Conservation (phyloP, 2,888 invertebrate genomes). For the Hirtodrosophila cameraria region DNA sequence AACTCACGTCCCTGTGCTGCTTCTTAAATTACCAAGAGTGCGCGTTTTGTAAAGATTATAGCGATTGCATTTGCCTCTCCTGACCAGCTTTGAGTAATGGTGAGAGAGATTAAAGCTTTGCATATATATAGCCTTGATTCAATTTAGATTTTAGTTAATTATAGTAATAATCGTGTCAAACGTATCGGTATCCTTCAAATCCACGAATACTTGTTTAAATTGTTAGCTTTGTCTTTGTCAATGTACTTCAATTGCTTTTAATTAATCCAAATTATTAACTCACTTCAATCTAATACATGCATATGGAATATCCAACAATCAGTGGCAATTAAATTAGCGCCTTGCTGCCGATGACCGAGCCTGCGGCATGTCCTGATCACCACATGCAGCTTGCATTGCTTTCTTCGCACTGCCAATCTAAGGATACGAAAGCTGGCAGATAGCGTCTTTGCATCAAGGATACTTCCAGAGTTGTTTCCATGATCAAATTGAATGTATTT, state of each 20-base stretch:
- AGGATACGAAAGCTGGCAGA: too few relatives aligned
- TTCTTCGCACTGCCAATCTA: background rate
- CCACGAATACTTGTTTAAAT: background rate
- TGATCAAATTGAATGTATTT: too few relatives aligned
- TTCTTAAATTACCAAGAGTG: slow-evolving; percentile 73
- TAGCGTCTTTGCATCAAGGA: too few relatives aligned
- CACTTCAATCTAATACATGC: slow-evolving; percentile 53
- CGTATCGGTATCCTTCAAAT: background rate
- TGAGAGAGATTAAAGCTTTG: too few relatives aligned
- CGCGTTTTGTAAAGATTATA: slow-evolving; percentile 59
- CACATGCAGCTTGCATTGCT: slow-evolving; percentile 14
- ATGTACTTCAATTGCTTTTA: slow-evolving; percentile 22
- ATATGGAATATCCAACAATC: slow-evolving; percentile 24
- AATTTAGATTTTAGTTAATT: background rate
- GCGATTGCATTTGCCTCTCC: slow-evolving; percentile 53
- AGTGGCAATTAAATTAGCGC: slow-evolving; percentile 49
- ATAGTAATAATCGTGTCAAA: background rate
- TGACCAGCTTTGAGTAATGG: slow-evolving; percentile 30
- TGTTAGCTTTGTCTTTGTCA: too few relatives aligned
- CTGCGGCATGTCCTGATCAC: slow-evolving; percentile 14
- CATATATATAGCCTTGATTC: background rate
- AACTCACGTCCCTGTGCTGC: slow-evolving; percentile 50
- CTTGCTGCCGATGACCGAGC: background rate
- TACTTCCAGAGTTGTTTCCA: too few relatives aligned
- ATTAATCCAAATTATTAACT: slow-evolving; percentile 41